Evolutionary conservation across 1,140 invertebrate species (phyloP), one percentile per base, ranked within the genome.

Genomic region (Lordiphosa mommai): DNA sequence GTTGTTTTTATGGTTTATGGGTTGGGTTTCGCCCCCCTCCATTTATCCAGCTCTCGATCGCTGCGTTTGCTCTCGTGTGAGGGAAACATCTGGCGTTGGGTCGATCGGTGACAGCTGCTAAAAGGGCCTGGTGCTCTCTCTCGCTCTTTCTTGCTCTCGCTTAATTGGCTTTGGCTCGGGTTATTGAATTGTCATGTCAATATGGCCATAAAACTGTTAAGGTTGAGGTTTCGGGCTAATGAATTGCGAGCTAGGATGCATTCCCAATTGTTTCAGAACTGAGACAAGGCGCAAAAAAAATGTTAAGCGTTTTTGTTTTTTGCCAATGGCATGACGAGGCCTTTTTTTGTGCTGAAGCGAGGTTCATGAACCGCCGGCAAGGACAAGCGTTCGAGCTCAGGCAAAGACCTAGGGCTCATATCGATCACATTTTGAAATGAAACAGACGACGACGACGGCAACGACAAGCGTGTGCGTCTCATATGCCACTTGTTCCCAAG

Each of bases 361-460:
- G 50, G 76, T 82, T 80, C 77, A 82, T 82, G 77, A 82, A 84
- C 76, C 76, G 77, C 71, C 49, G 63, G 76, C 76, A 82, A 82
- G 76, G 76, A 82, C 76, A 77, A 59, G 53, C 44, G 41, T 33
- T 50, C 48, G 34, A 51, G 32, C 43, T 52, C 9, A 49, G 17
- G 33, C 47, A 50, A 34, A 27, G 23, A 47, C 37, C 40, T 10
- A 48, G 47, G 40, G 37, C 9, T 3, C 50, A 57, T 56, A 82
- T 82, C 76, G 76, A 82, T 82, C 76, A 80, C 70, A 50, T 63
- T 27, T 27, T 33, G 52, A 74, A 74, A 60, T 60, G 53, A 34
- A 72, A 73, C 61, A 61, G 40, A 65, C 46, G 34, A 44, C 13
- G 13, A 33, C 27, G 27, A 10, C 4, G 29, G 46, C 33, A 37